Conservation (phyloP, 2,797 vertebrate species). For the Tadarida brasiliensis region DNA sequence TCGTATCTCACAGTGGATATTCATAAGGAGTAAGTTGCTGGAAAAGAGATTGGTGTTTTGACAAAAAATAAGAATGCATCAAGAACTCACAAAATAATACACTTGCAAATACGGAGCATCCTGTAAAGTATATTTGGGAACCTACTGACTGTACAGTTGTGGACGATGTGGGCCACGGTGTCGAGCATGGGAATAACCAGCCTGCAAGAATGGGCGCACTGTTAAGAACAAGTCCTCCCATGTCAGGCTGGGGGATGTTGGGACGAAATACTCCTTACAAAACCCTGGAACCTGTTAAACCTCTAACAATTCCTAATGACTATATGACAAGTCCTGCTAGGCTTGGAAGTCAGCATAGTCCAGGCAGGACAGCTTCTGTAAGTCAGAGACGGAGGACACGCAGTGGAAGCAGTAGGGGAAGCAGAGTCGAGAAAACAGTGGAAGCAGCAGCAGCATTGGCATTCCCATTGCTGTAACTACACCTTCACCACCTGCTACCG, state of each 20-base stretch:
- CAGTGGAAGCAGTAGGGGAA: constrained; percentile 85
- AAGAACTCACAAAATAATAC: constrained; percentile 99
- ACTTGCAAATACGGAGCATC: constrained; percentile 96
- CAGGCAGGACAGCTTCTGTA: constrained; percentile 96
- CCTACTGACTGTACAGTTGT: constrained; percentile 97
- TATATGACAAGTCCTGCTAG: constrained; percentile 99
- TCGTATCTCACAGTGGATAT: constrained; percentile 94
- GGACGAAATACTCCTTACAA: constrained; percentile 97
- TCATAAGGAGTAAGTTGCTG: constrained; percentile 99
- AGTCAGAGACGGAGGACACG: constrained; percentile 98
- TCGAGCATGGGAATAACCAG: constrained; percentile 99
- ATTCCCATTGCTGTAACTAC: not conserved
- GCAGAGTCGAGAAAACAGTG: not conserved
- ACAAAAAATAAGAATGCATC: constrained; percentile 99
- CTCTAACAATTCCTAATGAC: constrained; percentile 97
- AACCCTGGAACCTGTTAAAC: constrained; percentile 98
- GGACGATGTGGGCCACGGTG: constrained; percentile 98
- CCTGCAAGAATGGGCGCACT: constrained; percentile 95
- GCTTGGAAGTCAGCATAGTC: constrained; percentile 95
- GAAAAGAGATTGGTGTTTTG: constrained; percentile 98
- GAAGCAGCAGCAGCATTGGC: not conserved
- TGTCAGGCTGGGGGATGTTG: constrained; percentile 96
- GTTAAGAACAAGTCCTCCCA: constrained; percentile 98
- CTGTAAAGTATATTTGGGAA: constrained; percentile 99
- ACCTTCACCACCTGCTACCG: not conserved